Base-by-base conservation (phyloP, 2,888 invertebrate genomes). In the Polyommatus iphigenia region DNA sequence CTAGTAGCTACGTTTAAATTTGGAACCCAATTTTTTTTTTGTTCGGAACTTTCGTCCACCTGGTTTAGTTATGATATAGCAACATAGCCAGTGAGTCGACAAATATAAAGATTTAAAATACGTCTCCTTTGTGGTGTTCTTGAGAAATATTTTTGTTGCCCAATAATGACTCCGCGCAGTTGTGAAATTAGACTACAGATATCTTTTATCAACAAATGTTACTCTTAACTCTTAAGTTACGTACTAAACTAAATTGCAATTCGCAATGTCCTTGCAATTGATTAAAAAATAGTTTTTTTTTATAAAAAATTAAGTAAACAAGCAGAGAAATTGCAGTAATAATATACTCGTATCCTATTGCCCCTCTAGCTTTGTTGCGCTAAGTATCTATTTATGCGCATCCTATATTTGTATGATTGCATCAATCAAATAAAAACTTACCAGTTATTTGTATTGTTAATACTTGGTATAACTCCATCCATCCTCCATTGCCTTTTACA, bases 401-500 rank as follows among this genome's bases (percentile, higher is more conserved):
- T 24, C 24, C 24, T 24, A 24, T 24, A 24, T 24, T 24, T 24
- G 24, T 24, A 24, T 24, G 24, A 24, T 24, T 24, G 24, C 24
- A 24, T n/a, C n/a, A n/a, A 36, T 77, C 72, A 8, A 76, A 73
- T 72, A 18, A 46, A 10, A 72, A 78, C 85, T 85, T 82, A 92
- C 93, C 90, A 79, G 82, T 82, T 80, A 93, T 90, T 78, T 85
- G 83, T 78, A 93, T 80, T n/a, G 84, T 87, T 6, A 93, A 89
- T 76, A 90, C 87, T 87, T 91, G 90, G 80, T 87, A 92, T 77
- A 88, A 46, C 80, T 93, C 93, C 1, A 85, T 82, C 87, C 86
- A 88, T 1, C 86, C 80, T 10, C 81, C 87, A 41, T 87, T 81
- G 0, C 82, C 78, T 78, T 87, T 85, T 2, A 83, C 85, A 78